Evolutionary conservation across 2,113 vertebrate species (phyloP).

Genomic region (Mirounga angustirostris): DNA sequence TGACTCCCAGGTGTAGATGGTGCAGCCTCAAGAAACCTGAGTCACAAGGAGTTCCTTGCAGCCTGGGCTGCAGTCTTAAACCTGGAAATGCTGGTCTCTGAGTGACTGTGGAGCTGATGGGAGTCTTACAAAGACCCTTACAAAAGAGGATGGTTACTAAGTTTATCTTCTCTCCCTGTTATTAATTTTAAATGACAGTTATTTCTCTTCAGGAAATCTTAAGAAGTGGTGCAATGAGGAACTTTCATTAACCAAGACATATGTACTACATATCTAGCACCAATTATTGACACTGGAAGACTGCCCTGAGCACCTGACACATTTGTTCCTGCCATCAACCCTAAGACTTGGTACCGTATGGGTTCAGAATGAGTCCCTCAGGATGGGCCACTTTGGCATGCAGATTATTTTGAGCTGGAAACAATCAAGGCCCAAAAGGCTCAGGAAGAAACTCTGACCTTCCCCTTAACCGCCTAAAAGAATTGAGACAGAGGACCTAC

Average conservation of each 20-base stretch:
- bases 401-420: not conserved
- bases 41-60: too few relatives aligned
- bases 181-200: not conserved
- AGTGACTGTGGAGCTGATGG: not conserved
- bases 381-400: not conserved
- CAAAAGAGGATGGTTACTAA: not conserved
- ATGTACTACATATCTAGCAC: accelerated
- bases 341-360: not conserved
- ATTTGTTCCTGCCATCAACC: not conserved
- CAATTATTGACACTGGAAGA: too few relatives aligned
- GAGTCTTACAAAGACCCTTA: not conserved
- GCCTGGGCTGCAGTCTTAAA: not conserved
- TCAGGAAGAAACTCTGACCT: not conserved
- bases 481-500: not conserved
- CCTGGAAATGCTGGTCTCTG: not conserved
- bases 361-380: not conserved
- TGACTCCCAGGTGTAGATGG: not conserved
- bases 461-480: not conserved
- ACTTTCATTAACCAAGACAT: not conserved
- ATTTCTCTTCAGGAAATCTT: not conserved
- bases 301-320: accelerated
- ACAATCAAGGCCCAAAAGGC: not conserved
- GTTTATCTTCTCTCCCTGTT: not conserved
- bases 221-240: not conserved
- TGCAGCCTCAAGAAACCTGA: not conserved